Conservation (phyloP, 2,797 vertebrate genomes). For the Argentina silus region DNA sequence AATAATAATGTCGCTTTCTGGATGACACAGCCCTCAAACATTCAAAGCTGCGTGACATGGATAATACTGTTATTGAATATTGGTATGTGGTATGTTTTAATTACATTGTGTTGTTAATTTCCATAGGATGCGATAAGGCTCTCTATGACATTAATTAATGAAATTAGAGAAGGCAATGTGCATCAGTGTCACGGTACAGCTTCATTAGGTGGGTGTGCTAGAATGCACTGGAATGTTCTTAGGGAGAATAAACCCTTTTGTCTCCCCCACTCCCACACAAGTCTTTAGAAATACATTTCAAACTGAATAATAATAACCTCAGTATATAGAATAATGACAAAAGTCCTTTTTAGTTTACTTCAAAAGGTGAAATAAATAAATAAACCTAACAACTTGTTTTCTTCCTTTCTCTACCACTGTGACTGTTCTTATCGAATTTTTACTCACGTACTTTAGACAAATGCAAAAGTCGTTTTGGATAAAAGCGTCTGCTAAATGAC, state of each 20-base stretch:
- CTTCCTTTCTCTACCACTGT: too few relatives aligned
- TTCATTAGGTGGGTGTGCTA: constrained; percentile 30
- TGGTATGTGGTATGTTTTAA: constrained; percentile 21
- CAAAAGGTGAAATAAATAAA: too few relatives aligned
- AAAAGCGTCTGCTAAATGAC: too few relatives aligned
- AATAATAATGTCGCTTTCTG: not conserved
- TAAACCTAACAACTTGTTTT: too few relatives aligned
- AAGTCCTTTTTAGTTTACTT: too few relatives aligned
- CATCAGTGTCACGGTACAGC: not conserved
- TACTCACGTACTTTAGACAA: too few relatives aligned
- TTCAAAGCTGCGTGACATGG: not conserved
- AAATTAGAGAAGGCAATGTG: constrained; percentile 24
- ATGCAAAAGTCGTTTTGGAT: too few relatives aligned
- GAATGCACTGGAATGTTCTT: not conserved
- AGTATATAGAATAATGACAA: too few relatives aligned
- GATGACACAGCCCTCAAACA: not conserved
- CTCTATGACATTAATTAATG: not conserved
- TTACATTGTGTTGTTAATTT: constrained; percentile 37
- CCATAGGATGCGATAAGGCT: constrained; percentile 24
- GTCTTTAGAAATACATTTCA: too few relatives aligned
- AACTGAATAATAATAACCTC: too few relatives aligned
- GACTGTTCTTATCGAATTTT: too few relatives aligned
- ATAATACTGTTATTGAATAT: not conserved
- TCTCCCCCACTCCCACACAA: not conserved
- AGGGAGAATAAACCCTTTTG: not conserved